Base-by-base conservation (phyloP, 2,113 vertebrate genomes). In the Corydoras sp. region DNA sequence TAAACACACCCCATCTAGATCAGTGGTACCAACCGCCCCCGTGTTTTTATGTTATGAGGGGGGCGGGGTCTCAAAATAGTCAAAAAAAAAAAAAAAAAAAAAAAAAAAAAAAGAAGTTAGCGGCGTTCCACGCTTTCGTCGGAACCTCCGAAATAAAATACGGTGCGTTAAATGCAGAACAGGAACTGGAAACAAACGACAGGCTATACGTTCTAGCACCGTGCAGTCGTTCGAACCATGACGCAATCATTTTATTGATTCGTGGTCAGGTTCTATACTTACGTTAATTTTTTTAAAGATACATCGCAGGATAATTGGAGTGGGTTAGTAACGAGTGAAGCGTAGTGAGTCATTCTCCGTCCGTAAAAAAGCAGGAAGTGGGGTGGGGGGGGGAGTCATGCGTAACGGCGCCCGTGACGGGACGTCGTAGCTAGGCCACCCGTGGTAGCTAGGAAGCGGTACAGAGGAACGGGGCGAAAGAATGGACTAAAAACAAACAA, bases 321-420 rank as follows among this genome's bases (percentile, higher is more conserved):
- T 90, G 93, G 88, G 91, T 92, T 91, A 89, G 88, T 92, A 93
- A 93, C 86, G 14, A 56, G 54, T 80, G 85, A 78, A 71, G 81
- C 83, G 83, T 76, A 83, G 60, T 54, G 31, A 55, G 9, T 71
- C 14, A 12, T 54, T 65, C 9, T 18, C 51, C 24, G 18, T 84
- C 80, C 67, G 76, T 67, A 71, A 73, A 82, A 88, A 87, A 70
- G 85, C 72, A 76, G 65, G 68, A 79, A 79, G 76, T 84, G 50
- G 62, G 69, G 76, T 72, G 81, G 69, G 70, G 65, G 68, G 72
- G 77, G 54, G 58, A 79, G 68, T 80, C 86, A 85, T 87, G 86
- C 83, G 77, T 76, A 65, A 82, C 76, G 83, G 83, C 69, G 80
- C 77, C 80, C 51, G 13, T 3, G 51, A 71, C 74, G 70, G 53